Percentiles rank a stretch among this genome's conserved stretches.
Evolutionary conservation across 1,140 invertebrate genomes (phyloP).

Genomic region (Aricia agestis): DNA sequence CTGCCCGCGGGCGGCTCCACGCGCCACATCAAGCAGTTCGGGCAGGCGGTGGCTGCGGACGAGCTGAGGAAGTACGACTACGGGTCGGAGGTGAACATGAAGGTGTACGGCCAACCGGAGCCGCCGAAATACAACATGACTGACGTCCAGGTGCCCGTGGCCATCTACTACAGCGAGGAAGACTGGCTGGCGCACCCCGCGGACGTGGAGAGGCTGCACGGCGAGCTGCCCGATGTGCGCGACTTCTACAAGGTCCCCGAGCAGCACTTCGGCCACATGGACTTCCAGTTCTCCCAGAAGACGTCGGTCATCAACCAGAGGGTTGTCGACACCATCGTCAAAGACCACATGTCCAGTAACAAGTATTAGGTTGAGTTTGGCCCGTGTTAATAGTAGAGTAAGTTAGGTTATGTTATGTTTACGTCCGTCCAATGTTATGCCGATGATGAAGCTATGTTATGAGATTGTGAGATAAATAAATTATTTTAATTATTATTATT

Average conservation of each 20-base stretch:
- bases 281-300: conserved; percentile 82
- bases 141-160: conserved; percentile 79
- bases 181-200: conserved; percentile 80
- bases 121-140: conserved; percentile 81
- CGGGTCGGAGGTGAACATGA: conserved; percentile 68
- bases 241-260: conserved; percentile 73
- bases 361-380: background rate
- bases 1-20: conserved; percentile 87
- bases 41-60: conserved; percentile 75
- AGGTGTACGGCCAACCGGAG: conserved; percentile 69
- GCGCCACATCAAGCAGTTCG: conserved; percentile 84
- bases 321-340: background rate
- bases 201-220: conserved; percentile 78
- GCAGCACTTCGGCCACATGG: conserved; percentile 82
- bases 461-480: background rate
- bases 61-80: conserved; percentile 73
- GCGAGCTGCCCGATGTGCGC: conserved; percentile 70
- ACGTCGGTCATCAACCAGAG: conserved; percentile 51
- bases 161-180: conserved; percentile 80
- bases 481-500: background rate
- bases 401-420: background rate
- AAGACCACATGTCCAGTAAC: background rate
- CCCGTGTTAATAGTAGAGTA: background rate
- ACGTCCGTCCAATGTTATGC: background rate
- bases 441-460: background rate